Conservation (phyloP, 2,888 invertebrate species). For the Blomia tropicalis region DNA sequence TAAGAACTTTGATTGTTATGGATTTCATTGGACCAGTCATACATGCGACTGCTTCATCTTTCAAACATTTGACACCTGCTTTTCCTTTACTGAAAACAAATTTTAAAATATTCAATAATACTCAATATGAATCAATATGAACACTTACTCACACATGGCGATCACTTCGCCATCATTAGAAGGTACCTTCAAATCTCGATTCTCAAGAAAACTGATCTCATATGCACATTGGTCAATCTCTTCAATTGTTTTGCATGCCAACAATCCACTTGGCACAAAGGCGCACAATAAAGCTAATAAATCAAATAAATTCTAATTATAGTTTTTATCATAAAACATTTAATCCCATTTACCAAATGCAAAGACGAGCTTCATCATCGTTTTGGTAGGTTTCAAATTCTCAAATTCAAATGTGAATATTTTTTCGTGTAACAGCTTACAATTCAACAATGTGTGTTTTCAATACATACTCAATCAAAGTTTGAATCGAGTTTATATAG, state of each 20-base stretch:
- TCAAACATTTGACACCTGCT: background rate
- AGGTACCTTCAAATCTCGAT: background rate
- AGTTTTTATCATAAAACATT: no score
- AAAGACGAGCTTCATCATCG: no score
- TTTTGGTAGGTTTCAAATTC: no score
- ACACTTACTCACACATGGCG: constrained; percentile 2
- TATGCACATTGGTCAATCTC: constrained; percentile 5
- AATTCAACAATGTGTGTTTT: no score
- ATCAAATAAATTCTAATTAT: no score
- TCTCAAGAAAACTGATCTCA: constrained; percentile 6
- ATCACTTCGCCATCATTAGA: constrained; percentile 18
- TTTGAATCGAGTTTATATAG: no score
- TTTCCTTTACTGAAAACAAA: background rate
- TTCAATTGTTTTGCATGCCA: background rate
- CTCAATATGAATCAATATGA: background rate
- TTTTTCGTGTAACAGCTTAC: no score
- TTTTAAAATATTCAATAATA: no score
- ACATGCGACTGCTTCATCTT: background rate
- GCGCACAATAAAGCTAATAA: no score
- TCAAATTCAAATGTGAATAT: no score
- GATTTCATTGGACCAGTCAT: constrained; percentile 1
- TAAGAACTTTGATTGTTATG: background rate
- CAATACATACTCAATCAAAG: no score
- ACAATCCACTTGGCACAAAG: background rate
- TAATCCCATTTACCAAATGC: no score